Base-by-base conservation (phyloP, 2,113 vertebrate genomes). In the Mesocricetus auratus region DNA sequence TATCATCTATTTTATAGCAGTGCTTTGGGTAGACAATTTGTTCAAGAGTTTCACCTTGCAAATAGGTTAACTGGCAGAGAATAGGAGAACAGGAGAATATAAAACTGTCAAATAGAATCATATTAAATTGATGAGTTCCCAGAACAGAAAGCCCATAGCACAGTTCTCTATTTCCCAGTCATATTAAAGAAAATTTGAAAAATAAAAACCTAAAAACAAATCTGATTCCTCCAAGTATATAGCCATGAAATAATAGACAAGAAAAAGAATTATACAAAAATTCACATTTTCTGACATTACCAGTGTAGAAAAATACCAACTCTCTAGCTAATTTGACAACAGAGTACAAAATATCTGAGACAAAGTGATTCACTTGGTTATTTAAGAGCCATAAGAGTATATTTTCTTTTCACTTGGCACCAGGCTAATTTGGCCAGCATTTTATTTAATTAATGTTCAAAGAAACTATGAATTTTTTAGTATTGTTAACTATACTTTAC, bases 81-180 rank as follows among this genome's bases (percentile, higher is more conserved):
- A 92, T 74, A 87, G 77, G 71, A 92, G 90, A 95, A 94, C 17
- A 83, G 64, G 91, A 94, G 92, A 95, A 97, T 91, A 96, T 97
- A 96, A 97, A 97, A 95, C 94, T 96, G 96, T 97, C 97, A 96
- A 94, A 95, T 79, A 82, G 74, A 95, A 96, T 96, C 85, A 93
- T 64, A 95, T 97, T 97, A 97, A 96, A 98, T 87, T 97, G 94
- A 98, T 96, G 90, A 95, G 93, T 95, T 97, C 68, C 81, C 88
- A 93, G 95, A 97, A 97, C 81, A 94, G 64, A 93, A 95, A 96
- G 91, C 47, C 73, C 85, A 85, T 60, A 82, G 86, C 7, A 75
- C 73, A 58, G 92, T 75, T 97, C 73, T 94, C 58, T 87, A 93
- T 79, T 94, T 97, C 73, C 77, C 74, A 92, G 56, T 91, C 74